Base-by-base conservation (phyloP, 2,888 invertebrate genomes). In the Helicoverpa assulta region DNA sequence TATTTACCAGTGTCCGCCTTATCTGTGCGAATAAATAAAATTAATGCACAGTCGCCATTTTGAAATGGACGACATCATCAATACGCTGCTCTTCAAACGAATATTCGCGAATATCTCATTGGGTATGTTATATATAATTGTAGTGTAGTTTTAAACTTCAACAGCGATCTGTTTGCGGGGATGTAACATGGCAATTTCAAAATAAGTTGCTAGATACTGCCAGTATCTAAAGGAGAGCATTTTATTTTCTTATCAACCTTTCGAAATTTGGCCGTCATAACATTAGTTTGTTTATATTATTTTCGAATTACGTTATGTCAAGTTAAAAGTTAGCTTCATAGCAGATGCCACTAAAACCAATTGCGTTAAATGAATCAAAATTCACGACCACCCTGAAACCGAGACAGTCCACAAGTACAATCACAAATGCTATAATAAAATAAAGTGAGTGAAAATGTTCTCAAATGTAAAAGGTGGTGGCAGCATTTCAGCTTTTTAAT, bases 21-120 rank as follows among this genome's bases (percentile, higher is more conserved):
- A 82, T 82, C 82, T 50, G 54, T 0, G 2, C 52, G 47, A 68
- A 81, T 82, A 78, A 81, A 82, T 78, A 78, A 75, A 71, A 70
- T 69, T 66, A 77, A 80, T 80, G 78, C 55, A 50, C 53, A 29
- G 26, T 19, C 55, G 60, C 56, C 56, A 57, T 64, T 73, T 70
- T 70, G 53, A 79, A 70, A 70, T 74, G 56, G 66, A 67, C 62
- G 60, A 66, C 52, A 18, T 52, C 65, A 62, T 59, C 64, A 73
- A 69, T 76, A 56, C 37, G 37, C 50, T 59, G 19, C 26, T 58
- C 47, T 63, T 76, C 56, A 37, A 67, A 50, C 43, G 56, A 72
- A 52, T 60, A 59, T 54, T 71, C 55, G 40, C 63, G 53, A 40
- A 50, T 55, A 56, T 67, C 14, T 19, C 33, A 53, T 51, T 52